Conservation (phyloP, 2,113 vertebrate genomes). For the Chionodraco myersi region DNA sequence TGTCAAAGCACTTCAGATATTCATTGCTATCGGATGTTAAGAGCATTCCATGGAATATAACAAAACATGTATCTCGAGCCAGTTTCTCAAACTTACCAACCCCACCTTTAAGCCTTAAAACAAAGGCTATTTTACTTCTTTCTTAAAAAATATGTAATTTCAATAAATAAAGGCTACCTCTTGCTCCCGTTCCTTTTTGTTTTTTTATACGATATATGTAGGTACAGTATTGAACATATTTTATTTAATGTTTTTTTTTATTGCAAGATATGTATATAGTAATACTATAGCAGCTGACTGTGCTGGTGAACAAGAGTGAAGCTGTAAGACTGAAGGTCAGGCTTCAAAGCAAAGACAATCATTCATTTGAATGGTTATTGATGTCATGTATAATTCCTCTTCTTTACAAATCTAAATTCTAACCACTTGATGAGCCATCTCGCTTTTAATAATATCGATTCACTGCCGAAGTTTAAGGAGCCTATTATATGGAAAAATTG, state of each 20-base stretch:
- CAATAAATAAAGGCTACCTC: neutral
- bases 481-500: slow-evolving; percentile 69
- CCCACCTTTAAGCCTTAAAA: neutral
- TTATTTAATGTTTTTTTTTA: neutral
- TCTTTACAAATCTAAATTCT: slow-evolving; percentile 64
- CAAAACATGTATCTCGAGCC: no score
- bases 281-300: neutral
- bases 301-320: neutral
- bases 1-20: no score
- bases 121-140: neutral
- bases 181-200: neutral
- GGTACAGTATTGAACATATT: neutral
- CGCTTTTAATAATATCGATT: slow-evolving; percentile 62
- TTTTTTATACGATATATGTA: neutral
- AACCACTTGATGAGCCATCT: slow-evolving; percentile 35
- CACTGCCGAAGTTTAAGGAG: slow-evolving; percentile 52
- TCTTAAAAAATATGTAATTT: neutral
- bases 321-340: slow-evolving; percentile 29
- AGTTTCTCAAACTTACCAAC: no score
- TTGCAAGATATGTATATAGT: neutral
- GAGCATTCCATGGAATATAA: no score
- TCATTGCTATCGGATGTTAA: no score
- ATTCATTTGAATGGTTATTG: slow-evolving; percentile 69
- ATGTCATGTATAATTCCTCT: slow-evolving; percentile 60
- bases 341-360: slow-evolving; percentile 33